Evolutionary conservation across 2,797 vertebrate species (phyloP).

Genomic region (Steatocranus sp.): DNA sequence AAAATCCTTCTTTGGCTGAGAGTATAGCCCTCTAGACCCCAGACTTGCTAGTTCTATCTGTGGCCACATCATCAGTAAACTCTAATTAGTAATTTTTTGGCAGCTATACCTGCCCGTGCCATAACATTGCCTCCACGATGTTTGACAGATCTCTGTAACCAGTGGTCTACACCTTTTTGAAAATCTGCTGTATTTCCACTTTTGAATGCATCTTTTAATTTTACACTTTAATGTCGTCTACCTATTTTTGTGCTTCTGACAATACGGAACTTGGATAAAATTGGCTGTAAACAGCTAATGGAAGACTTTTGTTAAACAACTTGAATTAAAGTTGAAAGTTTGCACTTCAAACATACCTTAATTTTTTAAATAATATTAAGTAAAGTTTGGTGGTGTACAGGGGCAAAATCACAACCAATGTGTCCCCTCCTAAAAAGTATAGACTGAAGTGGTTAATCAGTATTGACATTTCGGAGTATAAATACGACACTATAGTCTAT

Average conservation of each 20-base stretch:
- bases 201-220: background rate
- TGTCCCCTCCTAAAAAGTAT: background rate
- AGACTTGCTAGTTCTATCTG: background rate
- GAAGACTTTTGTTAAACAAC: background rate
- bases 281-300: background rate
- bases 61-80: background rate
- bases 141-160: background rate
- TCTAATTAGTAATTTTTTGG: background rate
- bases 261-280: background rate
- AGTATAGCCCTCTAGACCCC: background rate
- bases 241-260: background rate
- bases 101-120: rapidly evolving
- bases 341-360: background rate
- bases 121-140: background rate
- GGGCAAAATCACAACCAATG: background rate
- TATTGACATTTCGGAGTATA: too few species aligned
- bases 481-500: background rate
- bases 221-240: background rate
- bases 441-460: background rate
- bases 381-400: background rate
- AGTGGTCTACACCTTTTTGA: background rate
- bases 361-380: background rate
- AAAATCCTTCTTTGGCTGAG: background rate
- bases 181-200: background rate
- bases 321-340: background rate